Percentiles rank a stretch among this genome's conserved stretches.
These are phyloP conservation scores for Pitta sordida DNA, from an alignment of 2,113 vertebrate genomes.

Conservation along the genomic window DNA sequence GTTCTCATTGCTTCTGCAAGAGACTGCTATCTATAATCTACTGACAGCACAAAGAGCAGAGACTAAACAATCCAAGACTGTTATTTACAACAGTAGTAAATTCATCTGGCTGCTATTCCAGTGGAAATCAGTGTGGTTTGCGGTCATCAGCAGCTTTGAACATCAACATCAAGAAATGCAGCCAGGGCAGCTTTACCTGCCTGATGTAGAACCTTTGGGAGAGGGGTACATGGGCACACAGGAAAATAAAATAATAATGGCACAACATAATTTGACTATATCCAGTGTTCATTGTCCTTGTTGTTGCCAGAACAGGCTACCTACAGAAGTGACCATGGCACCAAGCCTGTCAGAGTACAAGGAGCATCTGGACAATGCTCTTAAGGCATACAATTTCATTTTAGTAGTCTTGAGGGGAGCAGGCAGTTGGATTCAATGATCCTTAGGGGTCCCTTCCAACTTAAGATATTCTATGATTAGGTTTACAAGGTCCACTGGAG, in stretches of 20 bases:
- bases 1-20: not conserved
- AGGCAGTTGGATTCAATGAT: not conserved
- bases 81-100: conserved; percentile 32
- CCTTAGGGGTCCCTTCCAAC: not conserved
- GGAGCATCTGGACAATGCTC: not conserved
- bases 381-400: not conserved
- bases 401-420: not conserved
- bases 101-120: not conserved
- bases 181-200: not conserved
- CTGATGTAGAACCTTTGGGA: not conserved
- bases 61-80: conserved; percentile 2
- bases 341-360: not conserved
- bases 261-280: not conserved
- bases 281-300: not conserved
- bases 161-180: not conserved
- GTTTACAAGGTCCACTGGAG: not conserved
- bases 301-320: not conserved
- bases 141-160: not conserved
- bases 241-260: not conserved
- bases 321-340: not conserved
- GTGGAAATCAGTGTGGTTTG: not conserved
- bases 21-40: not conserved
- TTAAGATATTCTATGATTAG: not conserved
- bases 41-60: not conserved
- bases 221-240: not conserved